Evolutionary conservation across 2,888 invertebrate species (phyloP).

Genomic region (Andrena bucephala): DNA sequence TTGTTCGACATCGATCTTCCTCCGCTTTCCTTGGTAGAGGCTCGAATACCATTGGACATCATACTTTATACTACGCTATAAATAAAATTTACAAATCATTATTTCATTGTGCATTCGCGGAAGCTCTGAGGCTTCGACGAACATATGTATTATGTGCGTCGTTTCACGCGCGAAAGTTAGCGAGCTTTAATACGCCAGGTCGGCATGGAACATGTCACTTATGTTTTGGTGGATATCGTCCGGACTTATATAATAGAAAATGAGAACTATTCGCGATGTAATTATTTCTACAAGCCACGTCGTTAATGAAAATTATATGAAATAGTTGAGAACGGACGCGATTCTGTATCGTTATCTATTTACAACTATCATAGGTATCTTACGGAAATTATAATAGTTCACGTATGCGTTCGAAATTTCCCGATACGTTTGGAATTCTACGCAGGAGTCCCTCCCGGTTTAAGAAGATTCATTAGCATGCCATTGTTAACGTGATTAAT

Average conservation of each 20-base stretch:
- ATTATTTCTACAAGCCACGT: not conserved
- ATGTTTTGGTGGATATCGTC: not conserved
- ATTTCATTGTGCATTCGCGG: not conserved
- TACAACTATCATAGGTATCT: not conserved
- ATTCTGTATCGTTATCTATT: not conserved
- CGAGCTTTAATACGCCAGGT: not conserved
- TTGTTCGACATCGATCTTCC: slow-evolving; percentile 56
- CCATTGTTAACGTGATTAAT: not conserved
- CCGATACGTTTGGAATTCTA: not conserved
- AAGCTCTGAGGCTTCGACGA: not conserved
- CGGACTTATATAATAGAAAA: slow-evolving; percentile 32
- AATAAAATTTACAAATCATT: slow-evolving; percentile 32
- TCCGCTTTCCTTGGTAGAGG: slow-evolving; percentile 55
- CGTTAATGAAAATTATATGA: not conserved
- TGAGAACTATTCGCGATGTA: not conserved
- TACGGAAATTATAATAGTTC: not conserved
- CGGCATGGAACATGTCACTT: not conserved
- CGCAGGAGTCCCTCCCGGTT: not conserved
- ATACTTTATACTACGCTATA: slow-evolving; percentile 63
- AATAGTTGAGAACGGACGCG: not conserved
- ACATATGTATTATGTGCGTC: no score
- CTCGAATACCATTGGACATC: slow-evolving; percentile 77
- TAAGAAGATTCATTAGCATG: not conserved
- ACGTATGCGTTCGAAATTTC: not conserved
- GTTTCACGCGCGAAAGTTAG: no score